These are phyloP conservation scores for Cyanoliseus patagonus DNA, from an alignment of 2,113 vertebrate genomes.

Conservation along the genomic window DNA sequence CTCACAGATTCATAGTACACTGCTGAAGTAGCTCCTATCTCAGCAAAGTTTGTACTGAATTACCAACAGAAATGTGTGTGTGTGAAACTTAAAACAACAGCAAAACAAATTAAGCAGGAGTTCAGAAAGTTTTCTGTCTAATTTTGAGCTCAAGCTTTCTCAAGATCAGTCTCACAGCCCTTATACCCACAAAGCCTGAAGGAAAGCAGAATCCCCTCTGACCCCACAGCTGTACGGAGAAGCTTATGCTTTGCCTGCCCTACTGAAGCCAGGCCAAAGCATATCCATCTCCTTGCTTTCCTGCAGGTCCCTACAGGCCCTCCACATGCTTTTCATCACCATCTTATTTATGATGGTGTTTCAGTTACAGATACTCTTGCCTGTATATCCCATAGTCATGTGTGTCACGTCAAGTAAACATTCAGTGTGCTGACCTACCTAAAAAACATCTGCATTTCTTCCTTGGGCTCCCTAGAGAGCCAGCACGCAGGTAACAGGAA, in stretches of 20 bases:
- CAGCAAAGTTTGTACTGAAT: background rate
- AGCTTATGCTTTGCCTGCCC: background rate
- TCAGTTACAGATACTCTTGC: background rate
- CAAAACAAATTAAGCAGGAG: background rate
- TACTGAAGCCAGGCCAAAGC: background rate
- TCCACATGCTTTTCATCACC: background rate
- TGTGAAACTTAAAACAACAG: background rate
- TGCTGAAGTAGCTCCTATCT: background rate
- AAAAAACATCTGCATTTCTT: background rate
- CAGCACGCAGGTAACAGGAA: rapidly evolving
- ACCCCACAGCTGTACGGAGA: background rate
- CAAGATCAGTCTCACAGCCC: background rate
- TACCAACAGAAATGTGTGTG: background rate
- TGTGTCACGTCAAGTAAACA: background rate
- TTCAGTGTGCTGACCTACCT: background rate
- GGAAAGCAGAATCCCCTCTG: background rate
- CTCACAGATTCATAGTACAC: rapidly evolving
- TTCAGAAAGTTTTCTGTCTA: background rate
- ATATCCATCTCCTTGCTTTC: background rate
- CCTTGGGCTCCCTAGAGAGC: background rate
- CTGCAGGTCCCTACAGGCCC: background rate
- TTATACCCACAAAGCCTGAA: background rate
- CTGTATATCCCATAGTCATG: background rate
- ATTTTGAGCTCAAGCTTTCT: background rate
- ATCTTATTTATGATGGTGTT: background rate